Conservation (phyloP, 2,888 invertebrate genomes). For the Lamellibrachia columna region DNA sequence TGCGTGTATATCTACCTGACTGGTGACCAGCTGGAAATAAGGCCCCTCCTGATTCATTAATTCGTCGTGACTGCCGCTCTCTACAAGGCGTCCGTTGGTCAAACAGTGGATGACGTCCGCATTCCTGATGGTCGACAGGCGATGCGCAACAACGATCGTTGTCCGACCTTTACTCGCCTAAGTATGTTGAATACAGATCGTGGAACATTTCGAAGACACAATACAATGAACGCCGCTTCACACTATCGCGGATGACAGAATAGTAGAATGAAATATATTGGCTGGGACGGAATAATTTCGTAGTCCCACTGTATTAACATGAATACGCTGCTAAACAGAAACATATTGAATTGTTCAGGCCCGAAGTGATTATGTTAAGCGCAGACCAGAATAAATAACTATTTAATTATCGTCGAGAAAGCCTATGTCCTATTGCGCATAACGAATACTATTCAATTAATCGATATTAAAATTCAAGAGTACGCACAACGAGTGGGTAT, state of each 20-base stretch:
- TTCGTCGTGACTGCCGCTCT: constrained; percentile 47
- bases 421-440: no score
- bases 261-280: background rate
- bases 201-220: background rate
- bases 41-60: constrained; percentile 42
- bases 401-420: no score
- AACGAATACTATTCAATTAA: no score
- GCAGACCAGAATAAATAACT: no score
- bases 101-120: constrained; percentile 70
- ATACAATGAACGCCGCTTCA: no score
- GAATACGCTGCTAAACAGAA: no score
- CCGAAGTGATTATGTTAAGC: no score
- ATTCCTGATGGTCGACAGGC: constrained; percentile 71
- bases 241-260: background rate
- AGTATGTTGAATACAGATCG: no score
- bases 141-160: constrained; percentile 65
- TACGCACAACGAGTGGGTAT: background rate
- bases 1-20: constrained; percentile 37
- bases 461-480: no score
- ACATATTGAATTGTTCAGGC: no score
- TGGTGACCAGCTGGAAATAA: constrained; percentile 67
- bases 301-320: no score
- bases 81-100: constrained; percentile 43
- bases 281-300: no score
- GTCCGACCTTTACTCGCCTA: constrained; percentile 61